These are phyloP conservation scores for Mycalesis mineus DNA, from an alignment of 2,888 invertebrate species.

Conservation along the genomic window DNA sequence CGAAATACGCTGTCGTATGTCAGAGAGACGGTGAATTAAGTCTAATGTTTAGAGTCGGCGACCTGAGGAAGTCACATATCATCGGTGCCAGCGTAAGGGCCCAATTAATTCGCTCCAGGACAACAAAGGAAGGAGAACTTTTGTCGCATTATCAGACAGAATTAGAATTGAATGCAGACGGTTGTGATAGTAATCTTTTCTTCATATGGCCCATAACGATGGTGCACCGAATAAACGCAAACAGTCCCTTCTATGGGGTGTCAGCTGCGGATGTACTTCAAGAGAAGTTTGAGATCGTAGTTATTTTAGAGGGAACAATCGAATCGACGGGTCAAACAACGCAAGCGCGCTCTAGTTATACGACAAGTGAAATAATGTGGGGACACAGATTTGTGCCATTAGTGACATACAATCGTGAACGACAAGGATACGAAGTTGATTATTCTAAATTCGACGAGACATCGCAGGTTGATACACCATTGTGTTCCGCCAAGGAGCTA, in stretches of 20 bases:
- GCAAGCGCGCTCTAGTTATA: slow-evolving; percentile 86
- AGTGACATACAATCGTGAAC: slow-evolving; percentile 85
- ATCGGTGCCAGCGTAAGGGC: slow-evolving; percentile 92
- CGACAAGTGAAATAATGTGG: slow-evolving; percentile 88
- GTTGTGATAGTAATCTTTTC: slow-evolving; percentile 89
- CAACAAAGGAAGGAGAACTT: slow-evolving; percentile 91
- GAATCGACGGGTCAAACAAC: slow-evolving; percentile 89
- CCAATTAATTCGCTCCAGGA: slow-evolving; percentile 87
- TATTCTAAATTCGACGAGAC: slow-evolving; percentile 90
- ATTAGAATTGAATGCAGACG: slow-evolving; percentile 83
- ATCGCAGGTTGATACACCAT: slow-evolving; percentile 86
- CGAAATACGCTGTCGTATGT: slow-evolving; percentile 89
- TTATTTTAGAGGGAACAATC: slow-evolving; percentile 88
- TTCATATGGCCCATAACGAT: slow-evolving; percentile 96
- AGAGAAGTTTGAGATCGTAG: slow-evolving; percentile 89
- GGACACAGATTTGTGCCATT: slow-evolving; percentile 87
- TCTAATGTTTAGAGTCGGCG: slow-evolving; percentile 92
- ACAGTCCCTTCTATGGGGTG: slow-evolving; percentile 90
- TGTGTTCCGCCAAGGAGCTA: slow-evolving; percentile 83
- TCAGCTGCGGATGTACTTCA: slow-evolving; percentile 89
- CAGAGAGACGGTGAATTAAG: slow-evolving; percentile 89
- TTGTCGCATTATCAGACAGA: slow-evolving; percentile 90
- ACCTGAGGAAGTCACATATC: slow-evolving; percentile 93
- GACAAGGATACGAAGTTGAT: slow-evolving; percentile 87
- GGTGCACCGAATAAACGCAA: slow-evolving; percentile 89